Evolutionary conservation across 2,113 vertebrate genomes (phyloP).

Genomic region (Promerops cafer): DNA sequence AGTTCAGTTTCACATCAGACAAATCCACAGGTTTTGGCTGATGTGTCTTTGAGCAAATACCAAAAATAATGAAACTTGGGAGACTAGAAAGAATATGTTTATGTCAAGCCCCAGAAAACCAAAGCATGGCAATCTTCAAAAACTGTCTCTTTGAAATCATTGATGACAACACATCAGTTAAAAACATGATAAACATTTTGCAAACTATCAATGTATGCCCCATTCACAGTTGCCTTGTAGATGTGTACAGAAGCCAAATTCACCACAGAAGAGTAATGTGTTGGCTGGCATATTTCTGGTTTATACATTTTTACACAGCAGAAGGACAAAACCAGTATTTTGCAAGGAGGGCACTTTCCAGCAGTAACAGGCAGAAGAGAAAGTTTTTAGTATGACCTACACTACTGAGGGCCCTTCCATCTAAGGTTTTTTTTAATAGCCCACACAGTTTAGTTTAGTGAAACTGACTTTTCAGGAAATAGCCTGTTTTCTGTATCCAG

Average conservation of each 20-base stretch:
- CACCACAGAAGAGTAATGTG: background rate
- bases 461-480: slow-evolving; percentile 21
- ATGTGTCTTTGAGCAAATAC: background rate
- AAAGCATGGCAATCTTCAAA: background rate
- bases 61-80: background rate
- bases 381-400: background rate
- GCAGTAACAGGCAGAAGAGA: background rate
- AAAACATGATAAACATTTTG: background rate
- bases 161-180: background rate
- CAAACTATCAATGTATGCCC: background rate
- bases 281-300: background rate
- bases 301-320: background rate
- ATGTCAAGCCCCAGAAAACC: background rate
- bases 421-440: background rate
- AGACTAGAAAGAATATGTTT: background rate
- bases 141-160: background rate
- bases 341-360: background rate
- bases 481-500: background rate
- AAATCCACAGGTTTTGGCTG: background rate
- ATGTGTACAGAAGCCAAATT: background rate
- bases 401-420: background rate
- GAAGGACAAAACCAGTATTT: background rate
- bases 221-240: background rate
- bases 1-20: background rate
- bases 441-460: background rate